Evolutionary conservation across 2,888 invertebrate species (phyloP).

Genomic region (Apoda limacodes): DNA sequence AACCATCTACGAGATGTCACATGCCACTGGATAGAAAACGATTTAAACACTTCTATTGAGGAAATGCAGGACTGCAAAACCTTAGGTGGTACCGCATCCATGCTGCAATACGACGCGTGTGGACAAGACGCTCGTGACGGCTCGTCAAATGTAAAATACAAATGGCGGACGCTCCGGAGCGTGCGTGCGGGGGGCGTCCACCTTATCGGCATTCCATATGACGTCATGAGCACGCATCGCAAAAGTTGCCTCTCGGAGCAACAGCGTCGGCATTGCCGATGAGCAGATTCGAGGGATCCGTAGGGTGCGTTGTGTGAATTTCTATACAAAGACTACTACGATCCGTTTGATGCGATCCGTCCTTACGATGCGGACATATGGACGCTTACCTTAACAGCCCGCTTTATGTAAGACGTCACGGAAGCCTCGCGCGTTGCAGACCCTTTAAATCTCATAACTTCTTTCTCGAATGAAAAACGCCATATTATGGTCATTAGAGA

Average conservation of each 20-base stretch:
- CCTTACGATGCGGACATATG: not conserved
- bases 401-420: too few species aligned
- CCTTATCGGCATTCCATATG: conserved; percentile 14
- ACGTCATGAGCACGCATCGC: conserved; percentile 19
- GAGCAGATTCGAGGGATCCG: conserved; percentile 2
- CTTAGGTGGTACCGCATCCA: too few species aligned
- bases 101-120: not conserved
- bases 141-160: not conserved
- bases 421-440: too few species aligned
- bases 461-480: too few species aligned
- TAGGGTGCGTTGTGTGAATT: not conserved
- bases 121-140: too few species aligned
- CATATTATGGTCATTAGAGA: too few species aligned
- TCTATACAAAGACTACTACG: conserved; percentile 2
- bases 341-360: not conserved
- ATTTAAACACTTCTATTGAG: too few species aligned
- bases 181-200: conserved; percentile 5
- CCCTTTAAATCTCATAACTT: too few species aligned
- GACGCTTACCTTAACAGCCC: not conserved
- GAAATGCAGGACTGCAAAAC: too few species aligned
- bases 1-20: too few species aligned
- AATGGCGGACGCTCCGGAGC: not conserved
- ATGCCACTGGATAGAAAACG: too few species aligned
- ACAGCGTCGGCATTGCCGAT: conserved; percentile 15
- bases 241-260: conserved; percentile 17